A percentile compares a stretch with the other conserved stretches of the same genome.
phyloP scores from a whole-genome alignment of 2,888 invertebrate genomes.

The Thyatira batis region DNA sequence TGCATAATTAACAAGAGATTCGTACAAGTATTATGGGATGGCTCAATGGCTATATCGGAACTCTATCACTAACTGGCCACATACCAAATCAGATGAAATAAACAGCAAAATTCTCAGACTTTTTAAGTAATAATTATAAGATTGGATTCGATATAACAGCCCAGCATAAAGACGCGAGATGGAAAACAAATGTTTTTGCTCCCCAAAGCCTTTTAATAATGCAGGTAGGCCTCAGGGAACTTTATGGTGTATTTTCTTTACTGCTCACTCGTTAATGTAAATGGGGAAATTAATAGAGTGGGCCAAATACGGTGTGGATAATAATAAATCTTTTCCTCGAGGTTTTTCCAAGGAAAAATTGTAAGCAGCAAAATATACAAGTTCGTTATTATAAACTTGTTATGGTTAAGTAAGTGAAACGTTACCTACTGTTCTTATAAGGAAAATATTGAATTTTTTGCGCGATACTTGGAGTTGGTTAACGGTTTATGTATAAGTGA shows the following conservation, averaged over 20 bases:
- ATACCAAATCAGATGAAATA: no score
- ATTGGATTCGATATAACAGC: not conserved
- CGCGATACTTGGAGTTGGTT: no score
- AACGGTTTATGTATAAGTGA: no score
- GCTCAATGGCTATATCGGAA: no score
- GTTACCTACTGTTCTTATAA: no score
- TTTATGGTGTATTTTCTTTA: constrained; percentile 12
- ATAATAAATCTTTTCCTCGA: not conserved
- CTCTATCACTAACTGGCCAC: no score
- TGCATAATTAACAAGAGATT: no score
- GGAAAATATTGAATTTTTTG: no score
- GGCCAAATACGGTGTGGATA: not conserved
- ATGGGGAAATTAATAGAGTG: constrained; percentile 12
- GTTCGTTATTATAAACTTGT: not conserved
- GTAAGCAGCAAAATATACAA: not conserved
- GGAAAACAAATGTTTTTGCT: constrained; percentile 5
- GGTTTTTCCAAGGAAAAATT: not conserved
- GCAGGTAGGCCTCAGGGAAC: constrained; percentile 17
- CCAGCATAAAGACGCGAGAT: constrained; percentile 9
- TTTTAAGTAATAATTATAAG: not conserved
- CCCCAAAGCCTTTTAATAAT: constrained; percentile 16
- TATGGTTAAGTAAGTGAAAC: no score
- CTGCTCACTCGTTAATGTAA: constrained; percentile 19
- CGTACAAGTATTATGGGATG: no score
- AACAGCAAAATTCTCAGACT: no score